Percentiles rank a stretch among this genome's conserved stretches.
Evolutionary conservation across 2,888 invertebrate genomes (phyloP).

Genomic region (Chromoteleia sp.): DNA sequence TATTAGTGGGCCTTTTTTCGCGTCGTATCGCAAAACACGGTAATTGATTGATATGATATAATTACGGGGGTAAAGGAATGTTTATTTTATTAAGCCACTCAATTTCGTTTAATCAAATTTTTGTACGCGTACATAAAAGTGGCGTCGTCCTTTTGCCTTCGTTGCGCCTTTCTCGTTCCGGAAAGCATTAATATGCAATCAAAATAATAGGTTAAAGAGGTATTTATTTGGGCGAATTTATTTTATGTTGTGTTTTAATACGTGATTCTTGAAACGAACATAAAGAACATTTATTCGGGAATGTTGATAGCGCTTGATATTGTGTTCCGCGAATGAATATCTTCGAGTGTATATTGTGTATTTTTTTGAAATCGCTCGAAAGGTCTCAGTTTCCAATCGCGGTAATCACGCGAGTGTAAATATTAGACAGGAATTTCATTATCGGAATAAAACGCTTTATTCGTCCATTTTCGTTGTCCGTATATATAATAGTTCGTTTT

Average conservation of each 20-base stretch:
- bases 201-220: constrained; percentile 23
- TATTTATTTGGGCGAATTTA: constrained; percentile 20
- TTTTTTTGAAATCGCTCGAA: constrained; percentile 56
- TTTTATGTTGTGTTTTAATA: constrained; percentile 31
- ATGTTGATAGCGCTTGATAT: constrained; percentile 24
- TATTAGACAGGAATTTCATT: constrained; percentile 54
- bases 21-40: constrained; percentile 3
- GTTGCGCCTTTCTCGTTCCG: neutral
- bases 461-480: neutral
- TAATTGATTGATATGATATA: constrained; percentile 59
- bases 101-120: constrained; percentile 39
- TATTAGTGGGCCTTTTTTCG: constrained; percentile 39
- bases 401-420: constrained; percentile 57
- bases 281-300: constrained; percentile 26
- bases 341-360: constrained; percentile 16
- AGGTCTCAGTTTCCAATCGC: constrained; percentile 47
- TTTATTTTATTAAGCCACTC: constrained; percentile 46
- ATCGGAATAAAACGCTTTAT: constrained; percentile 23
- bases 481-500: neutral
- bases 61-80: constrained; percentile 35
- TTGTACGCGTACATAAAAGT: neutral
- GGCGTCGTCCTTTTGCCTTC: neutral
- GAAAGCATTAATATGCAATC: neutral
- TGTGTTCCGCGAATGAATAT: constrained; percentile 29
- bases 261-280: constrained; percentile 41